A percentile compares a stretch with the other conserved stretches of the same genome.
These are phyloP conservation scores for Apocheima hispidaria DNA, from an alignment of 2,888 invertebrate genomes.

Conservation along the genomic window DNA sequence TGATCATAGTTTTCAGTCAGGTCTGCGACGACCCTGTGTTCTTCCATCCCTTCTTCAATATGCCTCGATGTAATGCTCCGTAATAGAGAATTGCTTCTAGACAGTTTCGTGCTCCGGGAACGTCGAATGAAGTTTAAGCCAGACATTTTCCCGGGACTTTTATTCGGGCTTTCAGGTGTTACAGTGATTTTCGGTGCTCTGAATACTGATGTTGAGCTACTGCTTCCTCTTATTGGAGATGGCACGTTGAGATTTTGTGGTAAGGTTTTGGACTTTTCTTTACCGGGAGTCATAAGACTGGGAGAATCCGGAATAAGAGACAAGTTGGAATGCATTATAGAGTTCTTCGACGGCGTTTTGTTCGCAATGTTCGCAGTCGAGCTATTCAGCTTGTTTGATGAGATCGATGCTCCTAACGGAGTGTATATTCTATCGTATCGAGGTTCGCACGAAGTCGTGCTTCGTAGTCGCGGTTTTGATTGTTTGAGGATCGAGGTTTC, in stretches of 20 bases:
- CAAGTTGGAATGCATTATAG: constrained; percentile 77
- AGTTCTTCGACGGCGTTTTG: constrained; percentile 65
- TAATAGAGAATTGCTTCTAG: constrained; percentile 88
- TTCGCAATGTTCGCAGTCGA: constrained; percentile 71
- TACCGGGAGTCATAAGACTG: constrained; percentile 73
- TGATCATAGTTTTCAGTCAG: constrained; percentile 76
- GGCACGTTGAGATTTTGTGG: constrained; percentile 85
- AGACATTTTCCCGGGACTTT: constrained; percentile 83
- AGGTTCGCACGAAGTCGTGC: constrained; percentile 79
- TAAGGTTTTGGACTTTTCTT: constrained; percentile 87
- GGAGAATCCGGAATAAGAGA: constrained; percentile 80
- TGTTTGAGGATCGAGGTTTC: constrained; percentile 68
- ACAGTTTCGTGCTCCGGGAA: constrained; percentile 90
- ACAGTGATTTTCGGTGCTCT: constrained; percentile 77
- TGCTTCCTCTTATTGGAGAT: constrained; percentile 79
- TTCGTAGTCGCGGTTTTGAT: constrained; percentile 73
- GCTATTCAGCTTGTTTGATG: constrained; percentile 73
- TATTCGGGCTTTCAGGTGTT: constrained; percentile 81
- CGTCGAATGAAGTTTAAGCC: constrained; percentile 88
- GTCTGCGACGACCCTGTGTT: constrained; percentile 71
- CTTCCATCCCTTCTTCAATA: constrained; percentile 79
- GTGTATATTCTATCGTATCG: constrained; percentile 80
- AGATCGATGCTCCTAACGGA: constrained; percentile 73
- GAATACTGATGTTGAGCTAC: constrained; percentile 79
- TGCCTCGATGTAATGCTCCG: constrained; percentile 85